phyloP scores from a whole-genome alignment of 2,113 vertebrate species.

The Hypocryptadius cinnamomeus region DNA sequence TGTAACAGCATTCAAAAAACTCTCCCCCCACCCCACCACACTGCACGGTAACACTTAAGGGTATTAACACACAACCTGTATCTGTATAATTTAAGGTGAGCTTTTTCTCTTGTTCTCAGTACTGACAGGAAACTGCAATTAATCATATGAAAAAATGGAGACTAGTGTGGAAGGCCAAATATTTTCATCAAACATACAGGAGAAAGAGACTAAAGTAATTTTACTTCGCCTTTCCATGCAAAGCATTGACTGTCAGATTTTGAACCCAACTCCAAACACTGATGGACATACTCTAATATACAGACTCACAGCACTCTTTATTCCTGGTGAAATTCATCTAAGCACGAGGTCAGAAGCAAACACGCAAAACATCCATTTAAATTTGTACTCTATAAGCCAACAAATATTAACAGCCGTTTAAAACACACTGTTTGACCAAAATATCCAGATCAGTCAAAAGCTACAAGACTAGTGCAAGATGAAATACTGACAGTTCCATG shows the following conservation, averaged over 20 bases:
- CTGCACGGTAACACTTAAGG: background rate
- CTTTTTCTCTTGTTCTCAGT: background rate
- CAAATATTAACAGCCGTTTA: background rate
- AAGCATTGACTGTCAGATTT: background rate
- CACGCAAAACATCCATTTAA: background rate
- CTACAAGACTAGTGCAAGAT: background rate
- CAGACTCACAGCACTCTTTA: background rate
- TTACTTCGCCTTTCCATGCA: background rate
- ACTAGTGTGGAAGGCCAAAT: background rate
- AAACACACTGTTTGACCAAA: background rate
- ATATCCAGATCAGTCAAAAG: background rate
- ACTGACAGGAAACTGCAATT: background rate
- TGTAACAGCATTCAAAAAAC: background rate
- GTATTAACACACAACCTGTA: background rate
- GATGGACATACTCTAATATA: background rate
- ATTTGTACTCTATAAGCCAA: background rate
- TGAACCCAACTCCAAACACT: background rate
- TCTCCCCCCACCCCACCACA: rapidly evolving
- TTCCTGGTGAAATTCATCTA: background rate
- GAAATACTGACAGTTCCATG: background rate
- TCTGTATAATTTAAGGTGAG: background rate
- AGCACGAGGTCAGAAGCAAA: background rate
- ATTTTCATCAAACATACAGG: background rate
- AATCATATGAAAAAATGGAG: background rate
- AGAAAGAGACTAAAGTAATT: background rate